phyloP scores from a whole-genome alignment of 2,113 vertebrate species.

The Lynx canadensis region DNA sequence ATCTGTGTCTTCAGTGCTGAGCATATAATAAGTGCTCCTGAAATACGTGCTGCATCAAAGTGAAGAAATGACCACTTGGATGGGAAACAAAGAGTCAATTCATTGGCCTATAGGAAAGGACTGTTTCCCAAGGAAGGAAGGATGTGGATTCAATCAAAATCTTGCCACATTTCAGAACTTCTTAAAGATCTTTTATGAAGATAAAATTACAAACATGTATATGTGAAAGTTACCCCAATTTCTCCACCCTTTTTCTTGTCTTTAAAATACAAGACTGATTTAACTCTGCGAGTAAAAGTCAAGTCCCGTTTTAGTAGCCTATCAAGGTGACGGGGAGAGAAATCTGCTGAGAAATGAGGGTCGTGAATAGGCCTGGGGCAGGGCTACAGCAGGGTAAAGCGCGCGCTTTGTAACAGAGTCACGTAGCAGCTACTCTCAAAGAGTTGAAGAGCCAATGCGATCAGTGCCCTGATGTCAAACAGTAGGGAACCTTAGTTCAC shows the following conservation, averaged over 20 bases:
- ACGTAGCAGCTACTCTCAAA: rapidly evolving
- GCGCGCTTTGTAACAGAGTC: neutral
- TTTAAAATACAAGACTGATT: neutral
- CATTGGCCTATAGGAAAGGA: neutral
- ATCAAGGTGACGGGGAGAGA: neutral
- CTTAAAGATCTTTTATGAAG: neutral
- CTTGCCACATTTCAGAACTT: neutral
- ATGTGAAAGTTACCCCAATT: neutral
- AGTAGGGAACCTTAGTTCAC: neutral
- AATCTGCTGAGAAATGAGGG: neutral
- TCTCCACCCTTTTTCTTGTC: neutral
- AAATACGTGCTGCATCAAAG: neutral
- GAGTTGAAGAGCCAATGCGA: neutral
- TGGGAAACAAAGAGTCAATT: neutral
- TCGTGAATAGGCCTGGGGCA: neutral
- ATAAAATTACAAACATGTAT: neutral
- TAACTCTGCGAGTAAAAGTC: neutral
- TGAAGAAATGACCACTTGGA: neutral
- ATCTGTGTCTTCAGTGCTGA: neutral
- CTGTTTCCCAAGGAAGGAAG: neutral
- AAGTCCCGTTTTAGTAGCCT: neutral
- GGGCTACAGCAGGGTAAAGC: neutral
- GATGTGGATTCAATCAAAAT: neutral
- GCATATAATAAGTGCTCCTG: neutral
- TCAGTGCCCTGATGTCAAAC: neutral